A percentile compares a stretch with the other conserved stretches of the same genome.
phyloP scores from a whole-genome alignment of 1,140 invertebrate species.

The Euborellia annulipes region DNA sequence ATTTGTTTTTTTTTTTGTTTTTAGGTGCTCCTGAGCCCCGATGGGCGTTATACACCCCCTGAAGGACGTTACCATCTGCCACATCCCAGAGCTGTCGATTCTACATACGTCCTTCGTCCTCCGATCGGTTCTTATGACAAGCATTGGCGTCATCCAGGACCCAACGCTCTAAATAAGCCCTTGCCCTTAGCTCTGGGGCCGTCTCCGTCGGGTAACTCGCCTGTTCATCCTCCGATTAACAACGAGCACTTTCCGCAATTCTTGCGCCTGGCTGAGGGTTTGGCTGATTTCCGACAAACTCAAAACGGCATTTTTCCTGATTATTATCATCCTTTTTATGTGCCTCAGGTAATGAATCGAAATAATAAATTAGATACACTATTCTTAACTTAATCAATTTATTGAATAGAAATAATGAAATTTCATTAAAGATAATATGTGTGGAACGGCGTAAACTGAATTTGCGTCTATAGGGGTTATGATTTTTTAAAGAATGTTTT shows the following conservation, averaged over 20 bases:
- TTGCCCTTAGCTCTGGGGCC: slow-evolving; percentile 10
- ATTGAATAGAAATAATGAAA: no score
- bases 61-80: slow-evolving; percentile 25
- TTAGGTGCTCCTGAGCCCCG: slow-evolving; percentile 26
- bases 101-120: slow-evolving; percentile 30
- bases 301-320: neutral
- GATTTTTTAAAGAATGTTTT: no score
- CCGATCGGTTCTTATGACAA: slow-evolving; percentile 15
- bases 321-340: neutral
- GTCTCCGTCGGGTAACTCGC: slow-evolving; percentile 10
- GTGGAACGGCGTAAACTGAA: no score
- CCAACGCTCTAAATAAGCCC: slow-evolving; percentile 17
- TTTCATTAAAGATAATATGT: no score
- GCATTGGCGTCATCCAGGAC: neutral
- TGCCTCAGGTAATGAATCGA: neutral
- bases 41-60: slow-evolving; percentile 28
- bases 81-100: slow-evolving; percentile 25
- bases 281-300: slow-evolving; percentile 8
- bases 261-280: slow-evolving; percentile 17
- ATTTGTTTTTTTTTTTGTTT: no score
- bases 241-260: no score
- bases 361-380: no score
- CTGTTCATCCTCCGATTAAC: slow-evolving; percentile 21
- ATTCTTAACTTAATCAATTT: no score
- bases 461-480: no score